These are phyloP conservation scores for Allacma fusca DNA, from an alignment of 2,888 invertebrate genomes.

Conservation along the genomic window DNA sequence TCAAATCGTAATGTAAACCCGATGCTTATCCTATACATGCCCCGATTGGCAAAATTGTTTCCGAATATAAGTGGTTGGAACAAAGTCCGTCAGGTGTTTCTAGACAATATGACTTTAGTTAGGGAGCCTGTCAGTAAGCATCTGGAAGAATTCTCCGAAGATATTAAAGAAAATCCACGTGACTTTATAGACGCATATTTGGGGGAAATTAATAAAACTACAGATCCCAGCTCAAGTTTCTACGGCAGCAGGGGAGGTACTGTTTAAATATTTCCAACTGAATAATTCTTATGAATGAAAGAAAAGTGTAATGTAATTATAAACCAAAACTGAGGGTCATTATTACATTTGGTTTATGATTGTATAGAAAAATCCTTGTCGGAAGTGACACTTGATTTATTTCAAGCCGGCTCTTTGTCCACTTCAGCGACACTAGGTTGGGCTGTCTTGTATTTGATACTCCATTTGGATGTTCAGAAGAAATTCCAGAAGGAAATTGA, in stretches of 20 bases:
- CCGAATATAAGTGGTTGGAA: conserved; percentile 21
- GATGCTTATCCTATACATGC: not conserved
- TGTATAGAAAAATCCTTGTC: not conserved
- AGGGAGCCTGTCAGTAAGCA: not conserved
- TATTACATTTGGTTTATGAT: too few species aligned
- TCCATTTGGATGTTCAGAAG: conserved; percentile 27
- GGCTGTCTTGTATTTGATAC: conserved; percentile 32
- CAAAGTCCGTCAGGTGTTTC: not conserved
- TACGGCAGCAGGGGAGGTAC: conserved; percentile 49
- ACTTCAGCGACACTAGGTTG: conserved; percentile 29
- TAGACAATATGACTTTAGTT: not conserved
- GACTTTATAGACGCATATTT: conserved; percentile 54
- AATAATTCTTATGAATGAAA: too few species aligned
- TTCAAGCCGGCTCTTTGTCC: not conserved
- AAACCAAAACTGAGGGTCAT: too few species aligned
- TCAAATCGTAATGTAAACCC: not conserved
- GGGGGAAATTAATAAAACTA: conserved; percentile 49
- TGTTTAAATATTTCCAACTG: too few species aligned
- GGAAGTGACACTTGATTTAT: not conserved
- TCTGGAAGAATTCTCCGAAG: not conserved
- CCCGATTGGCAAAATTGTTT: not conserved
- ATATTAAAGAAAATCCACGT: conserved; percentile 5
- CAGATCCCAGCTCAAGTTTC: conserved; percentile 50
- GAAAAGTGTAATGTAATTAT: too few species aligned
- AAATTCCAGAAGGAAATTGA: conserved; percentile 42